Percentiles rank a stretch among this genome's conserved stretches.
Conservation (phyloP, 1,140 invertebrate species). For the Euglossa dilemma region DNA sequence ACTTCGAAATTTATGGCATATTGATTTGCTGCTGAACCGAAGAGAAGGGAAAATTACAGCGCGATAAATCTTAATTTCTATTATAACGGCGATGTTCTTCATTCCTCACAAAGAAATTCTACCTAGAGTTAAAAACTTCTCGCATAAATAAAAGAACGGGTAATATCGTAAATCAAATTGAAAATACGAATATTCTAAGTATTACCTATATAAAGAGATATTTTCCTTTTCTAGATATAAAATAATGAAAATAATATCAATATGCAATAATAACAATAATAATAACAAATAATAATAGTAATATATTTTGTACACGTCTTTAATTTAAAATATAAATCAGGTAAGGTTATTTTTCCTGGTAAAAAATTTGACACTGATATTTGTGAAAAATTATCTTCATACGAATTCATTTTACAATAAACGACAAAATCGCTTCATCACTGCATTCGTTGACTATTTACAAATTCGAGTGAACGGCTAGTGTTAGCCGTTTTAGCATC, state of each 20-base stretch:
- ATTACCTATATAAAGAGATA: too few species aligned
- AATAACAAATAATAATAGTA: too few species aligned
- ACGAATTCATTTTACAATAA: background rate
- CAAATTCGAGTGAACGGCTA: background rate
- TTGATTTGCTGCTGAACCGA: background rate
- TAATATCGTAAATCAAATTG: background rate
- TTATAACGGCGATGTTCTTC: background rate
- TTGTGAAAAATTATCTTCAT: background rate
- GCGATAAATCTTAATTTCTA: background rate
- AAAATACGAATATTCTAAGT: background rate
- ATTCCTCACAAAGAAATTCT: background rate
- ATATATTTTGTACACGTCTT: too few species aligned
- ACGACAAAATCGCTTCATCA: background rate
- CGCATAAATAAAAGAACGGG: background rate
- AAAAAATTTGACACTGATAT: too few species aligned
- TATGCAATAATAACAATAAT: too few species aligned
- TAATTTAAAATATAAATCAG: too few species aligned
- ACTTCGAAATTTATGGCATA: conserved; percentile 1
- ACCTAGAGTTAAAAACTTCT: background rate
- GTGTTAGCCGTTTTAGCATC: background rate
- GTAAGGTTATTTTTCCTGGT: too few species aligned
- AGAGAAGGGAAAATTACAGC: background rate
- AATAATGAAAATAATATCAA: too few species aligned
- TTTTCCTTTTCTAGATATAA: too few species aligned
- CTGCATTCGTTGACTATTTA: background rate